Percentiles rank a stretch among this genome's conserved stretches.
Conservation (phyloP, 2,113 vertebrate genomes). For the Pseudopodoces humilis region DNA sequence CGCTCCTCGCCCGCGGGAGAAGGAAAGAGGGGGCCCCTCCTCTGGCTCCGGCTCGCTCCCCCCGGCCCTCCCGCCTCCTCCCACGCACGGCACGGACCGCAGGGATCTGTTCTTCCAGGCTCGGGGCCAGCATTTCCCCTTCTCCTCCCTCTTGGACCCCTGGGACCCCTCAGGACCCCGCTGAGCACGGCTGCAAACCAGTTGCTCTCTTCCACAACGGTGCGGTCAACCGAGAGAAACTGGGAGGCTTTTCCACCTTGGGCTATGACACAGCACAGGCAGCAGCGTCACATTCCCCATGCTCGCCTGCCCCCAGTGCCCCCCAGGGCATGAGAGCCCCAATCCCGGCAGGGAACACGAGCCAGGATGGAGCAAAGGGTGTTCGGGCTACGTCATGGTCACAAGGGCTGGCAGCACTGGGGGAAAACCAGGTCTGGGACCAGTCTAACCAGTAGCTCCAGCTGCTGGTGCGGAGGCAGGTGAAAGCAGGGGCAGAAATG, state of each 20-base stretch:
- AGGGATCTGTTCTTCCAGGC: background rate
- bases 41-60: background rate
- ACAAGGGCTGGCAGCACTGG: background rate
- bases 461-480: background rate
- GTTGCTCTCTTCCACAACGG: background rate
- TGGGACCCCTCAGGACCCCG: background rate
- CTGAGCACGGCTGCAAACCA: background rate
- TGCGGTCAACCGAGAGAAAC: background rate
- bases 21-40: conserved; percentile 1
- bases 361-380: background rate
- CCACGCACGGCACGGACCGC: background rate
- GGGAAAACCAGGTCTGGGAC: background rate
- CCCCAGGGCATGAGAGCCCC: background rate
- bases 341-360: fast-evolving
- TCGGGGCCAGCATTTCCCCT: background rate
- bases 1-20: background rate
- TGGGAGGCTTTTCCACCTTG: background rate
- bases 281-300: background rate
- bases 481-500: background rate
- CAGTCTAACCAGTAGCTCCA: conserved; percentile 53
- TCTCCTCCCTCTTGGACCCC: background rate
- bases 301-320: background rate
- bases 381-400: background rate
- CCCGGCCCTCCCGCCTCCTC: background rate
- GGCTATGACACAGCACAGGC: background rate